These are phyloP conservation scores for Cirrhinus mrigala DNA, from an alignment of 2,797 vertebrate genomes.

Conservation along the genomic window DNA sequence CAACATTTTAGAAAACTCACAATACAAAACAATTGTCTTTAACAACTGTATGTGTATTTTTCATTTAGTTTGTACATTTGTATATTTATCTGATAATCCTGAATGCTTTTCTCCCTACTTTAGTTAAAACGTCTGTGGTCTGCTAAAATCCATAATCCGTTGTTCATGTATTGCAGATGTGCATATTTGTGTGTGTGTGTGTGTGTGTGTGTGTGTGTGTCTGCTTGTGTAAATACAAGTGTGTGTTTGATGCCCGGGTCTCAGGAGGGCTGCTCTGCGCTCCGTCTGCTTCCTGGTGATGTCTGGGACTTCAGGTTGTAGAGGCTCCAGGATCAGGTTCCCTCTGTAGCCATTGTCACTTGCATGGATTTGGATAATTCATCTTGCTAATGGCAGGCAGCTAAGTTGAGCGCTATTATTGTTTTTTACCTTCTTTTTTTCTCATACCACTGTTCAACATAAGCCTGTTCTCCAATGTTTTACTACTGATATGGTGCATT, in stretches of 20 bases:
- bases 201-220: conserved; percentile 41
- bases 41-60: background rate
- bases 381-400: conserved; percentile 85
- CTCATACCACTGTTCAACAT: conserved; percentile 40
- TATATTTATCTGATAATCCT: background rate
- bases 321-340: conserved; percentile 85
- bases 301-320: conserved; percentile 79
- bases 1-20: background rate
- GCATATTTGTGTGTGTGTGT: conserved; percentile 35
- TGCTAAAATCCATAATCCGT: background rate
- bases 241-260: conserved; percentile 60
- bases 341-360: conserved; percentile 81
- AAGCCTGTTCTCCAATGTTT: conserved; percentile 44
- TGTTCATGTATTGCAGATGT: conserved; percentile 34
- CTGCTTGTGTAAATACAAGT: conserved; percentile 37
- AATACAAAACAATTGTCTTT: background rate
- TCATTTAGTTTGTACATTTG: background rate
- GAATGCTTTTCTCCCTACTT: background rate
- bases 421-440: conserved; percentile 64
- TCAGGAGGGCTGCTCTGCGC: conserved; percentile 72
- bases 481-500: conserved; percentile 67
- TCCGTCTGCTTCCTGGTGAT: conserved; percentile 80
- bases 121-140: background rate
- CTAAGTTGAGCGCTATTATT: conserved; percentile 76
- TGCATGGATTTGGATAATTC: conserved; percentile 78